Percentiles rank a stretch among this genome's conserved stretches.
Conservation (phyloP, 2,113 vertebrate species). For the Mastomys coucha region DNA sequence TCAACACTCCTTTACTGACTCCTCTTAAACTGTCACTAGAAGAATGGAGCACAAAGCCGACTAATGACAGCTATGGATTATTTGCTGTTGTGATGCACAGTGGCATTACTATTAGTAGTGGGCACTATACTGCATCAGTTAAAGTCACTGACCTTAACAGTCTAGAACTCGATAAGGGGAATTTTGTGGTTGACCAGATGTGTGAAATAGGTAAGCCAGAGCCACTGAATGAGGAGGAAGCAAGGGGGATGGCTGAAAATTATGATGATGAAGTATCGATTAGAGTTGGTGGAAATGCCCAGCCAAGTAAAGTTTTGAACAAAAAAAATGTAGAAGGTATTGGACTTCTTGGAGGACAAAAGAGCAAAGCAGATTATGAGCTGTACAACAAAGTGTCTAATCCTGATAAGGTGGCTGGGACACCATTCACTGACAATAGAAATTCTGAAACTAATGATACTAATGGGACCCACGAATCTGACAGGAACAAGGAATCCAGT, state of each 20-base stretch:
- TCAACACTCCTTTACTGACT: slow-evolving; percentile 96
- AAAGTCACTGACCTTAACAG: slow-evolving; percentile 91
- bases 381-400: slow-evolving; percentile 87
- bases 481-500: slow-evolving; percentile 4
- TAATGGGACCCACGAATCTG: slow-evolving; percentile 62
- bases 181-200: slow-evolving; percentile 83
- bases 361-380: slow-evolving; percentile 92
- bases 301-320: slow-evolving; percentile 86
- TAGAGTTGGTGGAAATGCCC: slow-evolving; percentile 83
- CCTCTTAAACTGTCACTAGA: slow-evolving; percentile 94
- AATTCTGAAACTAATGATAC: slow-evolving; percentile 78
- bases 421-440: slow-evolving; percentile 80
- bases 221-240: slow-evolving; percentile 85
- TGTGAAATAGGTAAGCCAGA: slow-evolving; percentile 85
- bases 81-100: slow-evolving; percentile 99
- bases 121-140: slow-evolving; percentile 97
- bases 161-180: slow-evolving; percentile 85
- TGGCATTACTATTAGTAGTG: slow-evolving; percentile 97
- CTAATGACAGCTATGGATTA: slow-evolving; percentile 92
- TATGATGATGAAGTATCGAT: slow-evolving; percentile 93
- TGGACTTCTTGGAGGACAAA: slow-evolving; percentile 96
- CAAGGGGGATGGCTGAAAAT: slow-evolving; percentile 83
- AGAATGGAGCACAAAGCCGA: slow-evolving; percentile 95
- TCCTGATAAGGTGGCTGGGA: slow-evolving; percentile 86
- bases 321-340: slow-evolving; percentile 94